Conservation (phyloP, 2,888 invertebrate genomes). For the Nineta flava region DNA sequence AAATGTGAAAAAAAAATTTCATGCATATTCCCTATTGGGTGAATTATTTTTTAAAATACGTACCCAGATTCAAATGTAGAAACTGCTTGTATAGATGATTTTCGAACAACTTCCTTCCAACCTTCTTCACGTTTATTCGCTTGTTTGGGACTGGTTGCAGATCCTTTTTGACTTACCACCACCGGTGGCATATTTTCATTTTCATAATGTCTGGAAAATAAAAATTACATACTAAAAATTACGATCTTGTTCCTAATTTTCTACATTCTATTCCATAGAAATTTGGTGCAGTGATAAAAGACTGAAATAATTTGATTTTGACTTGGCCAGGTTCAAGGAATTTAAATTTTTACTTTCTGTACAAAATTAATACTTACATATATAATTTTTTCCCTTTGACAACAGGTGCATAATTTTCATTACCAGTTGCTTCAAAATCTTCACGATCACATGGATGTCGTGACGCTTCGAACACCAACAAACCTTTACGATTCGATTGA, state of each 20-base stretch:
- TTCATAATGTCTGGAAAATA: slow-evolving; percentile 28
- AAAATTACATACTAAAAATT: not conserved
- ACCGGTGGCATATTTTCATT: slow-evolving; percentile 19
- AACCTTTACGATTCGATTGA: slow-evolving; percentile 1
- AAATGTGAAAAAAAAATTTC: no score
- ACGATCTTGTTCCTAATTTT: not conserved
- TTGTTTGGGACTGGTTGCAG: slow-evolving; percentile 51
- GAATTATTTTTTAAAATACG: not conserved
- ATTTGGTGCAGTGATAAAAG: no score
- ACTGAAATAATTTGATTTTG: not conserved
- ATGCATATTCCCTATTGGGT: no score
- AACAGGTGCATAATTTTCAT: slow-evolving; percentile 36
- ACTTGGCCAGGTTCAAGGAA: not conserved
- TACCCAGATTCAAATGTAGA: slow-evolving; percentile 21
- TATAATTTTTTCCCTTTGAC: slow-evolving; percentile 22
- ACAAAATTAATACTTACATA: slow-evolving; percentile 4
- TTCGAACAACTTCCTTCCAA: slow-evolving; percentile 92
- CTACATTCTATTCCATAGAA: no score
- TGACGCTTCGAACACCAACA: slow-evolving; percentile 51
- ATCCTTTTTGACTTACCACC: slow-evolving; percentile 8
- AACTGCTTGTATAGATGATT: slow-evolving; percentile 46
- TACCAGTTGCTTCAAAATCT: slow-evolving; percentile 56
- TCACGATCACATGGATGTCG: slow-evolving; percentile 57
- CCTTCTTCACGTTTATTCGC: slow-evolving; percentile 67
- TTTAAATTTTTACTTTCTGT: not conserved